Conservation (phyloP, 1,140 invertebrate species). For the Macrostomum lignano region DNA sequence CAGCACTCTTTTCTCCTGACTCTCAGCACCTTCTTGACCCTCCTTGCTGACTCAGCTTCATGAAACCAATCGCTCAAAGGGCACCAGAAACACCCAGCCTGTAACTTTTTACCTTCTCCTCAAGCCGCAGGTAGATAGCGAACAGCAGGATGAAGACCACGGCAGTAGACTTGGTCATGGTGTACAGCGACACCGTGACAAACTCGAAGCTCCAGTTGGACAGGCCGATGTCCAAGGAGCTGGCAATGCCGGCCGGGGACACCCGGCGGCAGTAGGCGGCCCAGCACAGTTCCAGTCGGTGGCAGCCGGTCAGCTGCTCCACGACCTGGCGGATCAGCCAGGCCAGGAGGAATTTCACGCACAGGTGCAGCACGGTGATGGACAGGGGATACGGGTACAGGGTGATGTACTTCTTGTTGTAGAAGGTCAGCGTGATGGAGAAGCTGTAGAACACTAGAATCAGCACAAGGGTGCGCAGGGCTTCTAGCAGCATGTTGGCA, state of each 20-base stretch:
- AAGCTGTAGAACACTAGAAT: too few relatives aligned
- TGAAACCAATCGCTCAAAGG: too few relatives aligned
- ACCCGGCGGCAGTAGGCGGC: slow-evolving; percentile 30
- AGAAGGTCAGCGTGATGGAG: too few relatives aligned
- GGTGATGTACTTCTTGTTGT: slow-evolving; percentile 32
- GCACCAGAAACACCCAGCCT: too few relatives aligned
- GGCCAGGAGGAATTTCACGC: slow-evolving; percentile 50
- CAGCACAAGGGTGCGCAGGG: too few relatives aligned
- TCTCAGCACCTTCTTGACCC: too few relatives aligned
- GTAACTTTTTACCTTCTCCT: slow-evolving; percentile 45
- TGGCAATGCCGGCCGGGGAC: slow-evolving; percentile 25
- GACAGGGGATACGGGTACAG: slow-evolving; percentile 47
- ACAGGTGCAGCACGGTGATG: slow-evolving; percentile 50
- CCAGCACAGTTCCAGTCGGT: slow-evolving; percentile 38
- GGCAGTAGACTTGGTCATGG: slow-evolving; percentile 84
- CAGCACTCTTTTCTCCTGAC: too few relatives aligned
- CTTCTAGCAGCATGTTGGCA: too few relatives aligned
- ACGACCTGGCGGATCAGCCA: slow-evolving; percentile 36
- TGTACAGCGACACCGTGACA: slow-evolving; percentile 70
- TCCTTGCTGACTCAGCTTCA: too few relatives aligned
- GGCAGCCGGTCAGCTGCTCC: slow-evolving; percentile 33
- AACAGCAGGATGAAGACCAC: slow-evolving; percentile 75
- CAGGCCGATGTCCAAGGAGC: slow-evolving; percentile 75
- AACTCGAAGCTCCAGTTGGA: slow-evolving; percentile 82
- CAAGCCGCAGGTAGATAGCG: slow-evolving; percentile 55